Evolutionary conservation across 2,888 invertebrate species (phyloP).

Genomic region (Danaus chrysippus): DNA sequence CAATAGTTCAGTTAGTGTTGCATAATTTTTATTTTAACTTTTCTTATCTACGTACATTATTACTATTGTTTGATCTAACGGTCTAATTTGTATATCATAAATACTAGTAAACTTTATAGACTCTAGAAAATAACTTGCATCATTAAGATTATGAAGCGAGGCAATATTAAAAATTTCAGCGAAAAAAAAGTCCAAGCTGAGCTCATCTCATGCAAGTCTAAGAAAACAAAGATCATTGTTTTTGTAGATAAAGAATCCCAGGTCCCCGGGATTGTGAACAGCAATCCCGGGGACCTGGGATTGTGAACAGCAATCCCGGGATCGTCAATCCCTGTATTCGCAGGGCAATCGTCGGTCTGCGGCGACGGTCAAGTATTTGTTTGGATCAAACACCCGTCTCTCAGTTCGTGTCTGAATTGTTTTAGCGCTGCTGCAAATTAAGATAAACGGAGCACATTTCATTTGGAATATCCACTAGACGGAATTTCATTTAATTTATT

Average conservation of each 20-base stretch:
- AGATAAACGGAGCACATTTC: slow-evolving; percentile 21
- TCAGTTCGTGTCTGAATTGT: slow-evolving; percentile 28
- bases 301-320: slow-evolving; percentile 14
- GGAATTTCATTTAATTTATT: too few species aligned
- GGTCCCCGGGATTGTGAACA: neutral
- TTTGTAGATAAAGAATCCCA: slow-evolving; percentile 16
- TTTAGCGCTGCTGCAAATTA: slow-evolving; percentile 25
- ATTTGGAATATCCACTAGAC: too few species aligned
- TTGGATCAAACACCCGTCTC: slow-evolving; percentile 33
- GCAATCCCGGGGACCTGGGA: slow-evolving; percentile 14
- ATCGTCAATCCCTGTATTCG: slow-evolving; percentile 22
- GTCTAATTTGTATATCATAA: too few species aligned
- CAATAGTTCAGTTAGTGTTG: too few species aligned
- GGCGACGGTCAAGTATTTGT: slow-evolving; percentile 35
- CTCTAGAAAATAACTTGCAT: too few species aligned
- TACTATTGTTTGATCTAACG: too few species aligned
- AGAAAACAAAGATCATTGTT: neutral
- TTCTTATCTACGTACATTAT: too few species aligned
- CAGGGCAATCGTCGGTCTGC: slow-evolving; percentile 27
- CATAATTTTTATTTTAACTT: too few species aligned
- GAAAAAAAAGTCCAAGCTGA: too few species aligned
- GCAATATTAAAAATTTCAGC: too few species aligned
- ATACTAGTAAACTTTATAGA: too few species aligned
- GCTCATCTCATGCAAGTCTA: neutral
- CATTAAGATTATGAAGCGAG: too few species aligned